A percentile compares a stretch with the other conserved stretches of the same genome.
These are phyloP conservation scores for Tursiops truncatus DNA, from an alignment of 2,113 vertebrate species.

Conservation along the genomic window DNA sequence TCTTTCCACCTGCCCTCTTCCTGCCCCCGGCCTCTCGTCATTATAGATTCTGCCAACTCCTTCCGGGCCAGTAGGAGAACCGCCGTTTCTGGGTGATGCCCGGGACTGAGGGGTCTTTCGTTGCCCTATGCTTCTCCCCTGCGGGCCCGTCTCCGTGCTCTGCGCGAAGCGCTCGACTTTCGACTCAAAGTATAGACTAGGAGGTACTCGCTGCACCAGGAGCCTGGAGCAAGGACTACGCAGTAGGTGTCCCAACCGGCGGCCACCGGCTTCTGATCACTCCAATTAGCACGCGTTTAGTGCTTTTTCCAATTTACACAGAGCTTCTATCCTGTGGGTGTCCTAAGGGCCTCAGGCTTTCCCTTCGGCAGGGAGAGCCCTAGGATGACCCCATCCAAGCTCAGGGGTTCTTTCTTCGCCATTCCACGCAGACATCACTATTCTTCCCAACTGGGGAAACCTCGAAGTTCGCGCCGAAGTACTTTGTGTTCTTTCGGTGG, in stretches of 20 bases:
- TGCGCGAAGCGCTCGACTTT: background rate
- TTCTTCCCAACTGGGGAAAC: background rate
- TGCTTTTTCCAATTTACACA: background rate
- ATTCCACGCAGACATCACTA: fast-evolving
- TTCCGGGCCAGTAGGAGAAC: background rate
- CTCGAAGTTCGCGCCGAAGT: background rate
- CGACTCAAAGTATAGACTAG: no score
- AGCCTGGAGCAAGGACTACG: fast-evolving
- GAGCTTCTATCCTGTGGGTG: background rate
- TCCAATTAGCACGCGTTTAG: no score
- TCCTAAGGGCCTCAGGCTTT: background rate
- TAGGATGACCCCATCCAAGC: fast-evolving
- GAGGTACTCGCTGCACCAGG: fast-evolving
- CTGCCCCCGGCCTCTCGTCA: background rate
- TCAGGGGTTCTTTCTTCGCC: background rate
- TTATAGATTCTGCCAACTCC: background rate
- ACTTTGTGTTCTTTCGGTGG: background rate
- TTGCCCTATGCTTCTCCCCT: background rate
- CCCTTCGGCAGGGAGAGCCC: background rate
- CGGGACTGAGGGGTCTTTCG: fast-evolving
- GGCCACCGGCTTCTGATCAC: no score
- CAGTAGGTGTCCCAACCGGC: background rate
- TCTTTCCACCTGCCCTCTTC: background rate
- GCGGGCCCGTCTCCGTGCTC: fast-evolving
- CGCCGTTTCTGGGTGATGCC: background rate